Evolutionary conservation across 2,797 vertebrate species (phyloP).

Genomic region (Trichosurus vulpecula): DNA sequence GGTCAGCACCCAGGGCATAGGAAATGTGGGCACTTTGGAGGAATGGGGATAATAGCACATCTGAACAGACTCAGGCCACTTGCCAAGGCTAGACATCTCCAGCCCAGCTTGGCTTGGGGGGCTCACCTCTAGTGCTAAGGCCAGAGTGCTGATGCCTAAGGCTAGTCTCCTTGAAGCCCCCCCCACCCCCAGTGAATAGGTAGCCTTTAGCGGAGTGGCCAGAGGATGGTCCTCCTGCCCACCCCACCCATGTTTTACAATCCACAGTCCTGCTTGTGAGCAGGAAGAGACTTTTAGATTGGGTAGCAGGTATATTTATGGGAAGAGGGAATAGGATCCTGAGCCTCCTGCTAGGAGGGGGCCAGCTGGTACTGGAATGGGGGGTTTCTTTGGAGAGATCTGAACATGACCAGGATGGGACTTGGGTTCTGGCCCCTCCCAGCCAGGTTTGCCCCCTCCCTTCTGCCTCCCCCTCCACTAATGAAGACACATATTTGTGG

Average conservation of each 20-base stretch:
- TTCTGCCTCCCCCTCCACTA: not conserved
- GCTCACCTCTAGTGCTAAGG: not conserved
- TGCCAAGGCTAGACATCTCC: not conserved
- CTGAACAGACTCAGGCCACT: not conserved
- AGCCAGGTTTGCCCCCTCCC: too few species aligned
- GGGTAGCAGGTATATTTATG: not conserved
- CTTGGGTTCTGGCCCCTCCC: not conserved
- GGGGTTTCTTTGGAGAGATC: not conserved
- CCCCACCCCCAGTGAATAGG: too few species aligned
- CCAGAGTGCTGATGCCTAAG: not conserved
- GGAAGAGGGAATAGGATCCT: not conserved
- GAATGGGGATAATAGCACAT: not conserved
- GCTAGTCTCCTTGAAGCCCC: not conserved
- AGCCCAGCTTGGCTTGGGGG: too few species aligned
- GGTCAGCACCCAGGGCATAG: not conserved
- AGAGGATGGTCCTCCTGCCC: too few species aligned
- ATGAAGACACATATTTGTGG: not conserved
- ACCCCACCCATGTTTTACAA: not conserved
- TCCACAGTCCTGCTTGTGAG: not conserved
- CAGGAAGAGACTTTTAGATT: not conserved
- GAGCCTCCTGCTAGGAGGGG: not conserved
- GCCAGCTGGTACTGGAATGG: not conserved
- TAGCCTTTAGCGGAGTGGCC: too few species aligned
- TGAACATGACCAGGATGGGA: not conserved
- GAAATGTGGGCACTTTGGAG: not conserved